Base-by-base conservation (phyloP, 2,888 invertebrate genomes). In the Artemia sp. region DNA sequence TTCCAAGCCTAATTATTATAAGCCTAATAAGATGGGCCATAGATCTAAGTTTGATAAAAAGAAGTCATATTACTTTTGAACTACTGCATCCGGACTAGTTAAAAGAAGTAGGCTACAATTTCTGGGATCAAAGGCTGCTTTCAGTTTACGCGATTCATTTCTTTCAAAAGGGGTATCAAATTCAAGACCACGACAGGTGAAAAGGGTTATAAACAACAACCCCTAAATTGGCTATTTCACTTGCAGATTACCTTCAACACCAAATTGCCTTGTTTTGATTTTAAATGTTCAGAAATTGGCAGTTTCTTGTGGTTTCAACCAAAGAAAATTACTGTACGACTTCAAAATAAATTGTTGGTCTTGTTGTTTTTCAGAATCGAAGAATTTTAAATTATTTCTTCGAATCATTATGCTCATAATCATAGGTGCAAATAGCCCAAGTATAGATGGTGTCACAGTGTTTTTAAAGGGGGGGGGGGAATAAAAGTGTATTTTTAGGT, bases 161-260 rank as follows among this genome's bases (percentile, higher is more conserved):
- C 38, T 38, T 38, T 38, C 38, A 38, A 38, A 38, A 38, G 38
- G 38, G 6, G 38, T 38, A 38, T 24, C 12, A 58, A 58, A 10
- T 58, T 58, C 19, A 58, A 58, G 24, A 58, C 19, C 10, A 58
- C 19, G 64, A 58, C 64, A 58, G 64, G 64, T 58, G 64, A 24
- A 58, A 24, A 24, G 64, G 64, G 64, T 19, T n/a, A 58, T 19
- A n/a, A 58, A 58, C 64, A 58, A 24, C 64, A 58, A 58, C 10
- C 64, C 14, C 64, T 24, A 58, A 58, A 58, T 58, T 58, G 64
- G 64, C 64, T 58, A 58, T 58, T 58, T 58, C 64, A 58, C 64
- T 58, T 58, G 64, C 64, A 58, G 64, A 58, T 58, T 58, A 58
- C 64, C 64, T 38, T 58, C 64, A 58, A 19, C 12, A 10, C 19